Conservation (phyloP, 2,113 vertebrate species). For the Artemisiospiza belli region DNA sequence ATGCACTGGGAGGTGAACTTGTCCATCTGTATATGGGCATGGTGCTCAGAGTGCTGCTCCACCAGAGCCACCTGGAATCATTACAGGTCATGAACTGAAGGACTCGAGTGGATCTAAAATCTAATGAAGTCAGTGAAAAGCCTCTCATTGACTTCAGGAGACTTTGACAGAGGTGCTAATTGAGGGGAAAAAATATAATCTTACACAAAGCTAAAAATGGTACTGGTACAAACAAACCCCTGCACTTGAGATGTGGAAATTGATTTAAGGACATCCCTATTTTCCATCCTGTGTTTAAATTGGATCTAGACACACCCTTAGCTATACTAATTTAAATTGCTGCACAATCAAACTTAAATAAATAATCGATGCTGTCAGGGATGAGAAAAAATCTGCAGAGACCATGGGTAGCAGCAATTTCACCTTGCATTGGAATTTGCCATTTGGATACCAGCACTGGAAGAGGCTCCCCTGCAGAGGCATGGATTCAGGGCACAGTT, state of each 20-base stretch:
- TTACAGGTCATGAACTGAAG: neutral
- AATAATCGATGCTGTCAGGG: neutral
- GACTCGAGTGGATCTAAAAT: neutral
- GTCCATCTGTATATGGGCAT: neutral
- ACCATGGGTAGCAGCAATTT: neutral
- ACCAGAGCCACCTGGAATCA: neutral
- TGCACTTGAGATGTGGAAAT: neutral
- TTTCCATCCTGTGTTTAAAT: neutral
- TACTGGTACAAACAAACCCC: accelerated
- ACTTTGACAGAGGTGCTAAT: neutral
- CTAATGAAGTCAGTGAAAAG: neutral
- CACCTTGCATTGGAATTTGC: neutral
- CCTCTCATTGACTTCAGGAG: neutral
- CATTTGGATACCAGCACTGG: neutral
- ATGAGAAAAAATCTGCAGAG: neutral
- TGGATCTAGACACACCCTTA: neutral
- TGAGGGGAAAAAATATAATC: neutral
- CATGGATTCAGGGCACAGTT: neutral
- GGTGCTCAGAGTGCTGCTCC: neutral
- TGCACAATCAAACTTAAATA: neutral
- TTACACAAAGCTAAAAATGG: neutral
- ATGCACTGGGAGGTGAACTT: neutral
- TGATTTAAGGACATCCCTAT: neutral
- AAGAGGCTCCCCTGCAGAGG: neutral
- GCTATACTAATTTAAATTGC: neutral